Conservation (phyloP, 2,113 vertebrate species). For the Dascyllus trimaculatus region DNA sequence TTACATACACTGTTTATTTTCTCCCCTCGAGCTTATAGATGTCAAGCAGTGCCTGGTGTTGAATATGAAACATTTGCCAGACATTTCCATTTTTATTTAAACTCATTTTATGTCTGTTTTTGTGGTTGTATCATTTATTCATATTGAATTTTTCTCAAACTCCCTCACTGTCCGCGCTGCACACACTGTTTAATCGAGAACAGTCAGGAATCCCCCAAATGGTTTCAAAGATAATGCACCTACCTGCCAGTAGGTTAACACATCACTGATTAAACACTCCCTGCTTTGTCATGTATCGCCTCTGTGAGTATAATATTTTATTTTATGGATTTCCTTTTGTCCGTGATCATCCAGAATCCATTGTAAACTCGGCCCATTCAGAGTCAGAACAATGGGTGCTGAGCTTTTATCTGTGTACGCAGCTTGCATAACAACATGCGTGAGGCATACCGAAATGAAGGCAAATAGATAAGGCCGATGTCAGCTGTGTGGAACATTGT, state of each 20-base stretch:
- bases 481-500: neutral
- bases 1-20: neutral
- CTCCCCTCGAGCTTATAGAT: neutral
- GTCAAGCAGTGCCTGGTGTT: neutral
- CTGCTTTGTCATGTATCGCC: constrained; percentile 31
- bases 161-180: too few relatives aligned
- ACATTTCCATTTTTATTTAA: neutral
- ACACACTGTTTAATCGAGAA: constrained; percentile 28
- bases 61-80: neutral
- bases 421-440: constrained; percentile 57
- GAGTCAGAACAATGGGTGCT: constrained; percentile 45
- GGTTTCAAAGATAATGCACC: constrained; percentile 29
- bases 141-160: neutral
- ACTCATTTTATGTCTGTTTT: neutral
- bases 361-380: constrained; percentile 53
- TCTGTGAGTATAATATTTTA: neutral
- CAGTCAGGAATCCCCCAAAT: constrained; percentile 22
- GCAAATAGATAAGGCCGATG: constrained; percentile 16
- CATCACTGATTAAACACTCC: constrained; percentile 43
- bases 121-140: neutral
- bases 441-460: constrained; percentile 9
- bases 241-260: constrained; percentile 8
- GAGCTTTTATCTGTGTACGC: constrained; percentile 53
- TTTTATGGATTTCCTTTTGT: constrained; percentile 57
- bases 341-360: constrained; percentile 12